Base-by-base conservation (phyloP, 2,888 invertebrate species). In the Papilio elwesi region DNA sequence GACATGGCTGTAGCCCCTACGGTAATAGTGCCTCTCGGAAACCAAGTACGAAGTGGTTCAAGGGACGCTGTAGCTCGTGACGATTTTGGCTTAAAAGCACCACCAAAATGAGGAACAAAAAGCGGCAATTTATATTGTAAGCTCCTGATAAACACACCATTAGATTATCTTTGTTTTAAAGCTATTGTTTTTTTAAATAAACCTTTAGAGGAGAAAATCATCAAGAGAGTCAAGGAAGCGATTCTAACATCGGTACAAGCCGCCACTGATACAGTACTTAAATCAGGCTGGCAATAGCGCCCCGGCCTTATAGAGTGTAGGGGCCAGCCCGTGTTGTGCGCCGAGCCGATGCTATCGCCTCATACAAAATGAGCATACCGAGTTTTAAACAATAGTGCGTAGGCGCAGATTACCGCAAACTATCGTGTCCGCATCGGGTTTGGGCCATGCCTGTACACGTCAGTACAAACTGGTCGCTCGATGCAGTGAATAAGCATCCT, bases 331-430 rank as follows among this genome's bases (percentile, higher is more conserved):
- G 75, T 78, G 80, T 78, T 76, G 55, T n/a, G 36, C 68, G 64
- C 63, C 47, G 52, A 12, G 64, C 47, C 70, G 83, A 84, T 84
- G 73, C 57, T 80, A 84, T 84, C 84, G 73, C 67, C 66, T 76
- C 76, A 78, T 83, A 83, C 85, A 81, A 77, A 84, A 85, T 81
- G 82, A 83, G 83, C 78, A 74, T 80, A 79, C 80, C 81, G 71
- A 79, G 78, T 83, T 81, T 82, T 82, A 84, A 81, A 90, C 91
- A 90, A 91, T 91, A 85, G 88, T 88, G 90, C 88, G 91, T 90
- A 79, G 90, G 91, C 85, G 85, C 82, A 79, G 85, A 87, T 87
- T 87, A 85, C 82, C 82, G 79, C 80, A 78, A 78, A 81, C 81
- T 71, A 71, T 74, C 74, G 72, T 70, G 73, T 74, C 48, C 67